Percentiles rank a stretch among this genome's conserved stretches.
These are phyloP conservation scores for Trinorchestia longiramus DNA, from an alignment of 1,140 invertebrate genomes.

Conservation along the genomic window DNA sequence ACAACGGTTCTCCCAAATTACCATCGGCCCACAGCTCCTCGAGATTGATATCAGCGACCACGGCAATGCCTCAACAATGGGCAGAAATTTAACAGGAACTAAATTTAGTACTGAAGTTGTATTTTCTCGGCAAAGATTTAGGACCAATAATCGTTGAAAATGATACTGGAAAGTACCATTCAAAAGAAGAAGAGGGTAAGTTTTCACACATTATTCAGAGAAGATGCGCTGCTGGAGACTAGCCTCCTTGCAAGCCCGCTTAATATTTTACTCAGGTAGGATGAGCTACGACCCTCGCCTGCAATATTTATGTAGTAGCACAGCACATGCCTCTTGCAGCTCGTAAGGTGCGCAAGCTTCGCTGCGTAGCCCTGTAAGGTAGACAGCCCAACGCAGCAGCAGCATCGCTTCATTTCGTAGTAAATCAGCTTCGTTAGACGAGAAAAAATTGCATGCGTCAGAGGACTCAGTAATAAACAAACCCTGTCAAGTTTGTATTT, in stretches of 20 bases:
- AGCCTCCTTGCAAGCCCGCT: not conserved
- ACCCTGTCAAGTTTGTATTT: not conserved
- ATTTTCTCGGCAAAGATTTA: not conserved
- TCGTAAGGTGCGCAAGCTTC: not conserved
- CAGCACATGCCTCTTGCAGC: not conserved
- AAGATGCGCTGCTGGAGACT: not conserved
- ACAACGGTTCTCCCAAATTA: not conserved
- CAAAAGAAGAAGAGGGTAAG: not conserved
- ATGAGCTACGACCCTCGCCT: not conserved
- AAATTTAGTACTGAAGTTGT: not conserved
- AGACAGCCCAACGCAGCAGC: not conserved
- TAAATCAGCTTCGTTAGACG: conserved; percentile 49
- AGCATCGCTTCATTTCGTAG: conserved; percentile 9
- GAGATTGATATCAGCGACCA: not conserved
- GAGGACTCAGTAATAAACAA: conserved; percentile 4
- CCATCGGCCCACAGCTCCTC: not conserved
- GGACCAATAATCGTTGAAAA: not conserved
- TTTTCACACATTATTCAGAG: conserved; percentile 9
- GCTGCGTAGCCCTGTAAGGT: conserved; percentile 17
- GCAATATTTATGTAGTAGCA: not conserved
- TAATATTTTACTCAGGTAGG: conserved; percentile 1
- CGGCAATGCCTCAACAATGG: not conserved
- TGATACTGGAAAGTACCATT: not conserved
- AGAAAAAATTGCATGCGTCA: conserved; percentile 34
- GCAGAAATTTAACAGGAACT: not conserved